These are phyloP conservation scores for Medauroidea extradentata DNA, from an alignment of 1,140 invertebrate genomes.

Conservation along the genomic window DNA sequence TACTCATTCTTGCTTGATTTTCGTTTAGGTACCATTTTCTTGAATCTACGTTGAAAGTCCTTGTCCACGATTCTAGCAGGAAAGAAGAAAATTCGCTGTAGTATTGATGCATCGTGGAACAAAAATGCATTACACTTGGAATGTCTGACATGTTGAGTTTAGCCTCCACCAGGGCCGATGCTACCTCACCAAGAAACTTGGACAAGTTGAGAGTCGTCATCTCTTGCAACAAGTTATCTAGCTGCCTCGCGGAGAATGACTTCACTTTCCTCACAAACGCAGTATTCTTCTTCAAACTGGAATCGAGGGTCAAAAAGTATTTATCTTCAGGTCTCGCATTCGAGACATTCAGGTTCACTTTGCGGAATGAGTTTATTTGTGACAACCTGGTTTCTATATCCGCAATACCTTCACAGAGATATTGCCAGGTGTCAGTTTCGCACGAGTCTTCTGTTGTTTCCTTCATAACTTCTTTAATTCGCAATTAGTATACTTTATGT, in stretches of 20 bases:
- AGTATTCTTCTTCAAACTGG: conserved; percentile 94
- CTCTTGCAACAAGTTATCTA: conserved; percentile 82
- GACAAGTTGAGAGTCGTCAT: conserved; percentile 84
- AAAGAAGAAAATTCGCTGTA: conserved; percentile 85
- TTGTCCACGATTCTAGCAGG: conserved; percentile 90
- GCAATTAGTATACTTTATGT: no score
- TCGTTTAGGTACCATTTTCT: conserved; percentile 79
- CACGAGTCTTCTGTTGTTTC: no score
- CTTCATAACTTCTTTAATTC: no score
- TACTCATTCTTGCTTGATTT: conserved; percentile 87
- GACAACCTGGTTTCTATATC: background rate
- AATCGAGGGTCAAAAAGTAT: conserved; percentile 69
- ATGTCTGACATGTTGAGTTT: conserved; percentile 94
- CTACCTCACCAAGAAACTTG: conserved; percentile 94
- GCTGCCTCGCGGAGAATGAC: conserved; percentile 81
- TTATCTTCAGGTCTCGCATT: background rate
- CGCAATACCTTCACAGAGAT: no score
- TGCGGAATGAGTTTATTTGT: background rate
- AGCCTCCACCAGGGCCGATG: conserved; percentile 84
- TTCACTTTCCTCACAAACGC: conserved; percentile 95
- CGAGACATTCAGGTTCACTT: background rate
- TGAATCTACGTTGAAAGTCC: conserved; percentile 73
- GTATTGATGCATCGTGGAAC: conserved; percentile 80
- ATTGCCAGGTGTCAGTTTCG: no score
- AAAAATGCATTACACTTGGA: conserved; percentile 73